These are phyloP conservation scores for Aphrocallistes beatrix DNA, from an alignment of 37 sponge, comb jelly and placozoan species.

Conservation along the genomic window DNA sequence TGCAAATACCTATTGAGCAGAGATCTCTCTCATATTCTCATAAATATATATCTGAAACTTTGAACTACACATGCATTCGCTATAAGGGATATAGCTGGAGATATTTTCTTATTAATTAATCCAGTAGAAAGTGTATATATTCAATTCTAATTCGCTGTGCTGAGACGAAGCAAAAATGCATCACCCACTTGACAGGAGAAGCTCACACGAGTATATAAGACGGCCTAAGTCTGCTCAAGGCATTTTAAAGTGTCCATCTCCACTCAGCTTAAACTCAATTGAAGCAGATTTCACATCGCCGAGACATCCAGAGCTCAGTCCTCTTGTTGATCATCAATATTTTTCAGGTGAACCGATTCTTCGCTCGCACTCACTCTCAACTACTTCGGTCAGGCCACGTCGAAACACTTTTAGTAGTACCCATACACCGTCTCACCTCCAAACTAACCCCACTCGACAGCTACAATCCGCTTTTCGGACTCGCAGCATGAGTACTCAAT, in stretches of 20 bases:
- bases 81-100: too few relatives aligned
- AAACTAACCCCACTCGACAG: not conserved
- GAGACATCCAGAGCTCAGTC: not conserved
- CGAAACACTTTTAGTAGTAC: not conserved
- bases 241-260: constrained; percentile 4
- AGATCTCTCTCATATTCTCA: too few relatives aligned
- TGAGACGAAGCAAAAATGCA: not conserved
- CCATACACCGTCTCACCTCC: not conserved
- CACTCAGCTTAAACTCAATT: not conserved
- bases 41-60: too few relatives aligned
- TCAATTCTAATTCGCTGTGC: not conserved
- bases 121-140: too few relatives aligned
- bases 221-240: not conserved
- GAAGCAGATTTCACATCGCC: not conserved
- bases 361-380: not conserved
- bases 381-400: not conserved
- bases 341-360: not conserved
- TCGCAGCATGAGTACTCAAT: not conserved
- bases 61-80: too few relatives aligned
- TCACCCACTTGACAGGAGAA: not conserved
- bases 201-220: not conserved
- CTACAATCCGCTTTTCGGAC: constrained; percentile 1
- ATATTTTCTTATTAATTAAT: too few relatives aligned
- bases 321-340: not conserved
- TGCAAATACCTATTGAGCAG: too few relatives aligned